Evolutionary conservation across 2,797 vertebrate species (phyloP), one percentile per base, ranked within the genome.

Genomic region (Lemur catta): DNA sequence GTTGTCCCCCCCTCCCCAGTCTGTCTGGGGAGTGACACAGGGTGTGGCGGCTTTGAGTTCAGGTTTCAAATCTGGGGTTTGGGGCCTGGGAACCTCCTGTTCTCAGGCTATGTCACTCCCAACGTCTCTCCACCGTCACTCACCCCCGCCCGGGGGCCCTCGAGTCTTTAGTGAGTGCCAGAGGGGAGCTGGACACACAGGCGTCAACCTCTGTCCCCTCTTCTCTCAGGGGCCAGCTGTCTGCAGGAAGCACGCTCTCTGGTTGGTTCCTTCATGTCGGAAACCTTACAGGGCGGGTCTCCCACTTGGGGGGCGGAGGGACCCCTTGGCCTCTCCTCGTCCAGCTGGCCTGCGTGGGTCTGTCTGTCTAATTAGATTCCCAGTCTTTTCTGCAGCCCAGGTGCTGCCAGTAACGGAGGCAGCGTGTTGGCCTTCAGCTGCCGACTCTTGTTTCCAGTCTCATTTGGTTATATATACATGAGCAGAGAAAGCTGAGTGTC

Each of bases 251-350:
- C 1, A 3, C 30, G 22, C 48, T 43, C 71, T n/a, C 33, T 28
- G 50, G 55, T 11, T 50, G 72, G 24, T 48, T 50, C 33, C 24
- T 63, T 65, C 18, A 61, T 2, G 1, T 6, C 6, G 4, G 13
- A 38, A 46, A 59, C 28, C 28, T 38, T 38, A 41, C 33, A 33
- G 33, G 43, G 15, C 18, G 94, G 78, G 35, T 57, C 28, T 38
- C 26, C 2, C 0, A 0, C 26, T 43, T 15, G 24, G 0, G 8
- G 8, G 46, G 46, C 3, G 2, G 35, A n/a, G 9, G 71, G 11
- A 3, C 81, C 18, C 3, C 2, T 26, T 38, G 50, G 65, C 33
- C 61, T 57, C 6, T 20, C n/a, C 71, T 41, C 33, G 24, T 24
- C 38, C 17, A 3, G 30, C 22, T 22, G 12, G 38, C 69, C 18